phyloP scores from a whole-genome alignment of 2,113 vertebrate genomes.

The Tapirus terrestris region DNA sequence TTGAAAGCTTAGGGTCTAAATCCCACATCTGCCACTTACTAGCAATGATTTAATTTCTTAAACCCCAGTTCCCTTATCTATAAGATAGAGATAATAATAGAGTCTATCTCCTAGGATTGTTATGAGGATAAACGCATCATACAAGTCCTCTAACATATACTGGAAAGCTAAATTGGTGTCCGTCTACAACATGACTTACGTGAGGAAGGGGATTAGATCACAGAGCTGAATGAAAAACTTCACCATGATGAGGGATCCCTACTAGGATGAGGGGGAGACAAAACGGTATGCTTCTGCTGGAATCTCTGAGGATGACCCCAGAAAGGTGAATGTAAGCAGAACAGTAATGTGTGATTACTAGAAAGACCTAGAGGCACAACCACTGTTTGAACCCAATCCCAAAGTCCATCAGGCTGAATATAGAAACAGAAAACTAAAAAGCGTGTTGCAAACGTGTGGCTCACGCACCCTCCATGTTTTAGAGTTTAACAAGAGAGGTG shows the following conservation, averaged over 20 bases:
- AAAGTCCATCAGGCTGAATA: background rate
- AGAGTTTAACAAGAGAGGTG: background rate
- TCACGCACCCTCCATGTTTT: background rate
- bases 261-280: background rate
- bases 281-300: background rate
- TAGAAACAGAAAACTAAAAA: background rate
- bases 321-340: background rate
- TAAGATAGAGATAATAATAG: background rate
- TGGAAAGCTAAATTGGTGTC: background rate
- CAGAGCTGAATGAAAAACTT: background rate
- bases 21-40: background rate
- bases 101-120: background rate
- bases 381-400: background rate
- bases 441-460: background rate
- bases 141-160: background rate
- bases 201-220: background rate
- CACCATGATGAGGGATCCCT: background rate
- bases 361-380: background rate
- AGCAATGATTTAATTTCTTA: background rate
- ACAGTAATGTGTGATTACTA: background rate
- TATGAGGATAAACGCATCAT: background rate
- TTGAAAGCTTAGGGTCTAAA: background rate
- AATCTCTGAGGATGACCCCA: background rate
- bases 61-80: constrained; percentile 1
- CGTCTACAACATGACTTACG: background rate